These are phyloP conservation scores for Dissostichus mawsoni DNA, from an alignment of 2,113 vertebrate genomes.

Conservation along the genomic window DNA sequence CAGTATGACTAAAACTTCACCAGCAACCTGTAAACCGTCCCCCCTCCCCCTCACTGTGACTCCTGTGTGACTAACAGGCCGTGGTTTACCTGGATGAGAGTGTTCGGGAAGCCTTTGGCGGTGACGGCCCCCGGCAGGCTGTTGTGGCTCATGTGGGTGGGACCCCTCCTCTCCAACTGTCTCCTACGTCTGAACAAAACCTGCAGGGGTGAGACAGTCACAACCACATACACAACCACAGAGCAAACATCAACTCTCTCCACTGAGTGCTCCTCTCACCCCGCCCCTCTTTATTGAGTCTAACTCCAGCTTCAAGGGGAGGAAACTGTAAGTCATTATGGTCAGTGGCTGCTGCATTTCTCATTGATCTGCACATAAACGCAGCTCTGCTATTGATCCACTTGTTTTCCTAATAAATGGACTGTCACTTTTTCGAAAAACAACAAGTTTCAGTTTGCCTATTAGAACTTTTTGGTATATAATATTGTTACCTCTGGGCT, in stretches of 20 bases:
- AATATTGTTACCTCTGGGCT: constrained; percentile 16
- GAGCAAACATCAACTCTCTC: constrained; percentile 36
- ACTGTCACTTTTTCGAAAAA: constrained; percentile 50
- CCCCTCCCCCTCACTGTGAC: constrained; percentile 35
- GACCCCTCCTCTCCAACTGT: constrained; percentile 68
- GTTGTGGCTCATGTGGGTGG: constrained; percentile 70
- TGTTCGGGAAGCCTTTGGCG: constrained; percentile 81
- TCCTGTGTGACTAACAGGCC: constrained; percentile 50
- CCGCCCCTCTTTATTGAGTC: constrained; percentile 2
- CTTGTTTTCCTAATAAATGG: constrained; percentile 53
- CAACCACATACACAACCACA: constrained; percentile 59
- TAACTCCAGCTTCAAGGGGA: background rate
- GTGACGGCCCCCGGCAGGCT: constrained; percentile 76
- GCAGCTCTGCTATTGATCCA: constrained; percentile 49
- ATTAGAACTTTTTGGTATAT: constrained; percentile 47
- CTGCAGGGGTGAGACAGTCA: constrained; percentile 63
- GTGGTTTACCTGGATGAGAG: constrained; percentile 79
- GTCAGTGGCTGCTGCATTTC: constrained; percentile 28
- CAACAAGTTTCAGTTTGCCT: constrained; percentile 49
- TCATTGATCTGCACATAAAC: constrained; percentile 52
- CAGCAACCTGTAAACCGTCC: constrained; percentile 27
- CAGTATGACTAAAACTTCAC: constrained; percentile 48
- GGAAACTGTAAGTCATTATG: constrained; percentile 34
- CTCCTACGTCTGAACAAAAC: constrained; percentile 71
- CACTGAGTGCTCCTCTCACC: background rate